Evolutionary conservation across 1,140 invertebrate genomes (phyloP).

Genomic region (Pseudomyrmex concolor): DNA sequence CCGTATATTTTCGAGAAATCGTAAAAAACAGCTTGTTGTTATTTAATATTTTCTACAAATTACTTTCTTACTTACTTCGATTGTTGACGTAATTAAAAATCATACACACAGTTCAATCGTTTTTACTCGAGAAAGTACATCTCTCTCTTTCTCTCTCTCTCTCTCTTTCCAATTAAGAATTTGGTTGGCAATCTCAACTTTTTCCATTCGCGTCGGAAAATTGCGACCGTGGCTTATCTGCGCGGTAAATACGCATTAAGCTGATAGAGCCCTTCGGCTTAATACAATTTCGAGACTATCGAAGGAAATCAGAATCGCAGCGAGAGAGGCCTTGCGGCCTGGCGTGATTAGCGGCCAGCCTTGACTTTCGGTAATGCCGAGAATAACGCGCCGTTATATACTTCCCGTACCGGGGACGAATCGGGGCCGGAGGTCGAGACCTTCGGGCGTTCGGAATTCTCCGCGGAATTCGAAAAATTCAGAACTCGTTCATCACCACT

Average conservation of each 20-base stretch:
- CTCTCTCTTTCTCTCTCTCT: neutral
- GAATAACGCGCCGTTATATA: constrained; percentile 16
- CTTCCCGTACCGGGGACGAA: neutral
- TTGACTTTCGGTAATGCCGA: constrained; percentile 45
- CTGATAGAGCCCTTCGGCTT: neutral
- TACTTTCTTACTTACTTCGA: too few species aligned
- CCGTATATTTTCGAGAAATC: neutral
- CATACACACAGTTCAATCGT: neutral
- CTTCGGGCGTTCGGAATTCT: constrained; percentile 32
- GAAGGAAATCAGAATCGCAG: constrained; percentile 26
- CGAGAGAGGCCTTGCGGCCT: neutral
- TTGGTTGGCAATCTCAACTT: neutral
- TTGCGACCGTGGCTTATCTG: constrained; percentile 3
- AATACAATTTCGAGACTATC: constrained; percentile 48
- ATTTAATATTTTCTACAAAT: too few species aligned
- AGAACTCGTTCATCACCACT: neutral
- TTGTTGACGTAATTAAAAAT: too few species aligned
- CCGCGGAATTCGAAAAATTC: constrained; percentile 3
- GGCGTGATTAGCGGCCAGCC: constrained; percentile 39
- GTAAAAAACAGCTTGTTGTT: neutral
- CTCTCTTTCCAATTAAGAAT: neutral
- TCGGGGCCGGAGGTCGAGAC: neutral
- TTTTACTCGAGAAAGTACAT: neutral
- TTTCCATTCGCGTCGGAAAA: neutral
- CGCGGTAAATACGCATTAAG: constrained; percentile 45